Percentiles rank a stretch among this genome's conserved stretches.
Conservation (phyloP, 1,140 invertebrate genomes). For the Physella acuta region DNA sequence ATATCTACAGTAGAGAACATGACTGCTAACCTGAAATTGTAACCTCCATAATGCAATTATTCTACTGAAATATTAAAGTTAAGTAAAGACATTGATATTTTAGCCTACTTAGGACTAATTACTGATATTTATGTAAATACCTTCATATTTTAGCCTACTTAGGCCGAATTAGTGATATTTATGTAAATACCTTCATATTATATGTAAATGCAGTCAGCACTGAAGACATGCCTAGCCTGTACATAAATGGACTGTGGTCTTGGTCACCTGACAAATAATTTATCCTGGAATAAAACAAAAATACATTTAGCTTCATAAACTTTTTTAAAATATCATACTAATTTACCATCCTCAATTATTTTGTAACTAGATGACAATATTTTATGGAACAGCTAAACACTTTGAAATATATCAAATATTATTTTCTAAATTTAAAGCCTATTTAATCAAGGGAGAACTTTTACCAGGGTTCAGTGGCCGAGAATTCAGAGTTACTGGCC, state of each 20-base stretch:
- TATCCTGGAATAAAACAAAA: conserved; percentile 38
- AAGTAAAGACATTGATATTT: too few relatives aligned
- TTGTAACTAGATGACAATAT: not conserved
- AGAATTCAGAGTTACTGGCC: not conserved
- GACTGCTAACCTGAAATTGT: too few relatives aligned
- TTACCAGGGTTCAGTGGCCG: not conserved
- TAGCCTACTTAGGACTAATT: too few relatives aligned
- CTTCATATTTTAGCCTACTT: too few relatives aligned
- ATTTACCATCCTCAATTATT: not conserved
- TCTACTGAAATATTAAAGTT: too few relatives aligned
- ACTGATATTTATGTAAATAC: too few relatives aligned
- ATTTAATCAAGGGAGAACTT: not conserved
- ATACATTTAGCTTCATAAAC: conserved; percentile 20
- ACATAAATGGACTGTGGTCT: conserved; percentile 52
- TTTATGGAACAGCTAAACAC: not conserved
- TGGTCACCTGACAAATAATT: conserved; percentile 43
- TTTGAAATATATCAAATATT: not conserved
- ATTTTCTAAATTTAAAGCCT: not conserved
- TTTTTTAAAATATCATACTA: not conserved
- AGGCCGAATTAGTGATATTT: not conserved
- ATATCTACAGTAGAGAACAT: too few relatives aligned
- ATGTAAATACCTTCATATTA: conserved; percentile 38
- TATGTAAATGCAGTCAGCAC: conserved; percentile 48
- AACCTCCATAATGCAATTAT: too few relatives aligned
- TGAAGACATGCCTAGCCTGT: conserved; percentile 50